phyloP scores from a whole-genome alignment of 2,888 invertebrate species.

The Eilema griseolum region DNA sequence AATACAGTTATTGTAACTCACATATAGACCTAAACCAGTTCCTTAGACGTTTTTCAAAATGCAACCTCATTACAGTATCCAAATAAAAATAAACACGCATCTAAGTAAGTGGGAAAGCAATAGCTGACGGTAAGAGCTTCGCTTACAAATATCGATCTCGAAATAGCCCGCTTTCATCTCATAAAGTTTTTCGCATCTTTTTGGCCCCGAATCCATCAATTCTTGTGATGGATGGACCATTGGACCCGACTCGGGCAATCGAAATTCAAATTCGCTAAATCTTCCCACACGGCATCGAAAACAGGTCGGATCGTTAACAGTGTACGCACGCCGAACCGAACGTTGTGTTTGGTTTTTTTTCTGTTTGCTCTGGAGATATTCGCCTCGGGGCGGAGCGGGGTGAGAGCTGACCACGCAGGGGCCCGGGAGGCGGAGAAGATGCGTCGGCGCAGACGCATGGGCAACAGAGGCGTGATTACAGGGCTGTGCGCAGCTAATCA shows the following conservation, averaged over 20 bases:
- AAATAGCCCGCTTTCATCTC: slow-evolving; percentile 82
- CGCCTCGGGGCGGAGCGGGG: slow-evolving; percentile 66
- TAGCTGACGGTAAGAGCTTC: slow-evolving; percentile 72
- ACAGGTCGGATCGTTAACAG: slow-evolving; percentile 85
- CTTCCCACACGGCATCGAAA: slow-evolving; percentile 84
- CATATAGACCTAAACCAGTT: background rate
- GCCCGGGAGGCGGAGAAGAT: slow-evolving; percentile 46
- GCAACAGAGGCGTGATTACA: slow-evolving; percentile 84
- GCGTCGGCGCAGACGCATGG: slow-evolving; percentile 82
- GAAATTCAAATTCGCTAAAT: slow-evolving; percentile 87
- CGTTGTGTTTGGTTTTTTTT: slow-evolving; percentile 72
- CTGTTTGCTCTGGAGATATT: slow-evolving; percentile 81
- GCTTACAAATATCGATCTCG: slow-evolving; percentile 77
- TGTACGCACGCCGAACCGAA: slow-evolving; percentile 65
- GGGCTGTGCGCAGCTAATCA: slow-evolving; percentile 82
- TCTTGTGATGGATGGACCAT: slow-evolving; percentile 84
- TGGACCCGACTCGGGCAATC: slow-evolving; percentile 75
- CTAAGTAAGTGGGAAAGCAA: slow-evolving; percentile 60
- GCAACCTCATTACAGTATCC: slow-evolving; percentile 34
- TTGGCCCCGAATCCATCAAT: slow-evolving; percentile 86
- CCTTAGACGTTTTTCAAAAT: background rate
- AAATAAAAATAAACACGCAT: slow-evolving; percentile 40
- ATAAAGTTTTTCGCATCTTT: slow-evolving; percentile 75
- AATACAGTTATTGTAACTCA: background rate
- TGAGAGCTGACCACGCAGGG: slow-evolving; percentile 43